phyloP scores from a whole-genome alignment of 2,888 invertebrate genomes.

The Sminthurinus aureus region DNA sequence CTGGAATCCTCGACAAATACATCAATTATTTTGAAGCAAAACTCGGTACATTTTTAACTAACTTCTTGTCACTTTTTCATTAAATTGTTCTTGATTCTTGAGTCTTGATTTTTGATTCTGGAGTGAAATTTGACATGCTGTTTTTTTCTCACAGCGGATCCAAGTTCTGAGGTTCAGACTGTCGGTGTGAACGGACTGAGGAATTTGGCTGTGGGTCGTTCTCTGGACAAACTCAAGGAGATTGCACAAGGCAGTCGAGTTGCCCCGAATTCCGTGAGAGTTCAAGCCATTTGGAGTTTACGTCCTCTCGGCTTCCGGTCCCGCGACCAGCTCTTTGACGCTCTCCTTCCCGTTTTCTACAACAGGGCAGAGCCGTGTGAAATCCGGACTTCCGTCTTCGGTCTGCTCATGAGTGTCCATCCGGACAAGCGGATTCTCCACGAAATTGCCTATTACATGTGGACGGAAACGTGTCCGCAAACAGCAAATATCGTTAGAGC shows the following conservation, averaged over 20 bases:
- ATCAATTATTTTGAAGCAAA: conserved; percentile 54
- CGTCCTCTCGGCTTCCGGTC: conserved; percentile 41
- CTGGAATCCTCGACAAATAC: conserved; percentile 56
- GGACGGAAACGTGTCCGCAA: conserved; percentile 58
- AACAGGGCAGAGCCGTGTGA: conserved; percentile 57
- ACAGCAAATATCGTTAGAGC: conserved; percentile 54
- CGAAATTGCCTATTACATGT: conserved; percentile 59
- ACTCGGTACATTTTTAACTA: conserved; percentile 32
- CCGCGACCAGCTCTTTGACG: conserved; percentile 40
- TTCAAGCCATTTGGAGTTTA: conserved; percentile 58
- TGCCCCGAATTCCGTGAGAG: conserved; percentile 46
- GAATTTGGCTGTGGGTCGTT: conserved; percentile 51
- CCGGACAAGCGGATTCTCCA: conserved; percentile 53
- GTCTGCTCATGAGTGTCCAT: conserved; percentile 50
- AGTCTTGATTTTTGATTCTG: conserved; percentile 16
- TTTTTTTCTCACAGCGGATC: background rate
- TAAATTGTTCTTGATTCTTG: too few relatives aligned
- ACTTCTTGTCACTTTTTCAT: background rate
- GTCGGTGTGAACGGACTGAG: conserved; percentile 54
- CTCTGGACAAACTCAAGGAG: conserved; percentile 53
- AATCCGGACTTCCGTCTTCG: conserved; percentile 52
- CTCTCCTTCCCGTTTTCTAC: conserved; percentile 56
- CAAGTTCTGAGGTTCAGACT: conserved; percentile 50
- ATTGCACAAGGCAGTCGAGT: conserved; percentile 48
- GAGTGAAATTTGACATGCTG: background rate